These are phyloP conservation scores for Barbus barbus DNA, from an alignment of 2,113 vertebrate genomes.

Conservation along the genomic window DNA sequence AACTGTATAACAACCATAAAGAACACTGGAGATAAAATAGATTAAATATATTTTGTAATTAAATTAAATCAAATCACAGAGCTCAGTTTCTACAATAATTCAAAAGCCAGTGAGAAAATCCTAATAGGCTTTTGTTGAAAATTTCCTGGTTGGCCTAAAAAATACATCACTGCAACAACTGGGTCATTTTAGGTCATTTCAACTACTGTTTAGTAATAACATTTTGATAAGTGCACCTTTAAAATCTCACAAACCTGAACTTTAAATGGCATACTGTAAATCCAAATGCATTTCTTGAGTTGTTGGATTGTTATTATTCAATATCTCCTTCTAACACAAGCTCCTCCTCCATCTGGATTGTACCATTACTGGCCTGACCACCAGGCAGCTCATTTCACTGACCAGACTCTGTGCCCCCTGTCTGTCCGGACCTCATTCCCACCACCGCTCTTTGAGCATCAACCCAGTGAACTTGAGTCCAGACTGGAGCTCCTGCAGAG, in stretches of 20 bases:
- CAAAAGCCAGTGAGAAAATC: background rate
- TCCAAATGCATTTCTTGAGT: background rate
- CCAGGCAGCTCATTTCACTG: slow-evolving; percentile 58
- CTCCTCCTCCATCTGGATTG: slow-evolving; percentile 75
- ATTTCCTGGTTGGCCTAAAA: background rate
- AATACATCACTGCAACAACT: background rate
- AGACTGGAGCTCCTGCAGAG: slow-evolving; percentile 87
- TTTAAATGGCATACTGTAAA: background rate
- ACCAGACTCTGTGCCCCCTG: slow-evolving; percentile 73
- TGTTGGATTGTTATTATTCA: background rate
- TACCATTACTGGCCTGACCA: slow-evolving; percentile 84
- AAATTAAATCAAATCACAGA: too few species aligned
- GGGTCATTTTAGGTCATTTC: background rate
- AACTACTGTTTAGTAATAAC: background rate
- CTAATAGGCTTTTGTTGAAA: background rate
- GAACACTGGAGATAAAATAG: too few species aligned
- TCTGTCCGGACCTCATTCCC: slow-evolving; percentile 69
- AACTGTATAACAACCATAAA: too few species aligned
- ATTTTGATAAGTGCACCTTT: background rate
- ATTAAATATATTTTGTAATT: too few species aligned
- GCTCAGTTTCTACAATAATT: background rate
- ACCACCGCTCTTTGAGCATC: slow-evolving; percentile 63
- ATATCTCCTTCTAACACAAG: slow-evolving; percentile 50
- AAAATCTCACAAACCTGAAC: background rate
- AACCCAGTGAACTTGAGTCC: slow-evolving; percentile 80